Evolutionary conservation across 2,113 vertebrate genomes (phyloP), one percentile per base, ranked within the genome.

Genomic region (Ancistrus triradiatus): DNA sequence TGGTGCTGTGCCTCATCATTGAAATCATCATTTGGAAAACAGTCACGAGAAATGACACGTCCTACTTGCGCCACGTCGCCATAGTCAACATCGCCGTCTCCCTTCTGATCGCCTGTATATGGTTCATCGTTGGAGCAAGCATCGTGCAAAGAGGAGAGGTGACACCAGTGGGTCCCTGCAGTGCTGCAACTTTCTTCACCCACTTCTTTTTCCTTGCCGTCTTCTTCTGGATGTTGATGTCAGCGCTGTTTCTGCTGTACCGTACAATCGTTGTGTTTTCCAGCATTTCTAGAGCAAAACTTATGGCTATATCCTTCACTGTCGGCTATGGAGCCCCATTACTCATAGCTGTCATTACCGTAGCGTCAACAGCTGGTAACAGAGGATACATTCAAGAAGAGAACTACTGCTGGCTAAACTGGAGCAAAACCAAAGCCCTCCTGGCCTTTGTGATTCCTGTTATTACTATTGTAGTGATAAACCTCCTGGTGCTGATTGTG

Each of bases 181-280:
- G 85, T 6, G 70, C 85, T 0, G 85, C 83, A 40, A 93, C 91
- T 0, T 97, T 95, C 73, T 93, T 95, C 55, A 87, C 87, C 59
- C 94, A 95, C 74, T 88, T 92, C 55, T 93, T 92, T 78, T 97
- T 93, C 67, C 88, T 97, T 18, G 82, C 87, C 22, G 52, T 95
- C 18, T 96, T 97, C 78, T 97, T 94, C 72, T 97, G 94, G 94
- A 97, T 97, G 93, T 75, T 97, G 0, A 75, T 87, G 4, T 84
- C 92, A 15, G 91, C 89, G 0, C 84, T 95, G 14, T 81, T 95
- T 27, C 91, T 97, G 40, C 77, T 91, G 6, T 94, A 93, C 61
- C 83, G 89, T 5, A 88, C 90, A 6, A 21, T 93, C 21, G 73
- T 91, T 1, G 69, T 92, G 56, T 92, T 93, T 62, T 88, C 83